phyloP scores from a whole-genome alignment of 2,113 vertebrate genomes.

The Seriola dumerili region DNA sequence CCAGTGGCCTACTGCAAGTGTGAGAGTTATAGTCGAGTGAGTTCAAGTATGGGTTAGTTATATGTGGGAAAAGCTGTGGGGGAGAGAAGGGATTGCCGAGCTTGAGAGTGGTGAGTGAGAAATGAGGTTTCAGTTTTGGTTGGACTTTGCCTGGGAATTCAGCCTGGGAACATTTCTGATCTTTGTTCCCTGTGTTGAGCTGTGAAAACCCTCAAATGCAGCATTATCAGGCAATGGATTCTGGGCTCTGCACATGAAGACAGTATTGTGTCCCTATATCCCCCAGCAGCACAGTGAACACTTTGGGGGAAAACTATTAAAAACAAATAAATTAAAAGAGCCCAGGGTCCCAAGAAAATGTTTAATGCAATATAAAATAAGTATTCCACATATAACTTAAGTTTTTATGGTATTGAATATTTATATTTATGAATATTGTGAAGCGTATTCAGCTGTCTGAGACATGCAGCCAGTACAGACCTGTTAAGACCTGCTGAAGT shows the following conservation, averaged over 20 bases:
- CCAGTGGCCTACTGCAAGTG: constrained; percentile 16
- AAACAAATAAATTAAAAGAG: not conserved
- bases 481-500: not conserved
- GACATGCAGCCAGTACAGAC: not conserved
- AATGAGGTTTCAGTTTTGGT: constrained; percentile 51
- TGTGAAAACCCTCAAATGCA: constrained; percentile 45
- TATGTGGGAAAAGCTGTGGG: constrained; percentile 52
- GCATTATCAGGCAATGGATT: constrained; percentile 3
- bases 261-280: not conserved
- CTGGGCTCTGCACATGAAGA: not conserved
- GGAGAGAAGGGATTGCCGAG: constrained; percentile 16
- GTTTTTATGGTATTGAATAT: constrained; percentile 1
- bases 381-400: too few species aligned
- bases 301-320: not conserved
- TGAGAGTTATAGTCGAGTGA: constrained; percentile 24
- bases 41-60: constrained; percentile 46
- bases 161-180: constrained; percentile 56
- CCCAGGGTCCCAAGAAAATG: not conserved
- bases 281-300: not conserved
- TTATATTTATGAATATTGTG: not conserved
- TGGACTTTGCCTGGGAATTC: constrained; percentile 60
- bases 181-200: constrained; percentile 52
- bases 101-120: constrained; percentile 16
- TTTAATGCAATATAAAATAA: not conserved
- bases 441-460: not conserved